phyloP scores from a whole-genome alignment of 2,888 invertebrate species.

The Tiliacea citrago region DNA sequence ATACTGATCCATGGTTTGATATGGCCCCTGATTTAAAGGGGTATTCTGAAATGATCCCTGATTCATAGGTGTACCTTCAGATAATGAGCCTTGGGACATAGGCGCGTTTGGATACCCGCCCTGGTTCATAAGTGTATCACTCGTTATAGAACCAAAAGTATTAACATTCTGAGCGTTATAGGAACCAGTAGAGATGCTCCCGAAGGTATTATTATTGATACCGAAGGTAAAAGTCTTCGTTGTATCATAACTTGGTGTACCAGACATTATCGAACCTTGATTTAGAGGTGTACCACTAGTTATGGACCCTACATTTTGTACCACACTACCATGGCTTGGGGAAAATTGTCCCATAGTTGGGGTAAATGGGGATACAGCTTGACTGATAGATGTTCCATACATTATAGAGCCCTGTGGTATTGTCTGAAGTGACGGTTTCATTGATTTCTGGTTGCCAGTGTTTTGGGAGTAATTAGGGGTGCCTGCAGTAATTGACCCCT shows the following conservation, averaged over 20 bases:
- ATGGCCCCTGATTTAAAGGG: slow-evolving; percentile 31
- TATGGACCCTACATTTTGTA: slow-evolving; percentile 69
- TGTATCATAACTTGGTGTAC: slow-evolving; percentile 66
- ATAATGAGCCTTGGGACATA: slow-evolving; percentile 36
- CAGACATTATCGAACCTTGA: slow-evolving; percentile 69
- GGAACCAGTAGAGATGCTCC: slow-evolving; percentile 20
- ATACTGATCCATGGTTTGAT: slow-evolving; percentile 40
- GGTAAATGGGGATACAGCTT: slow-evolving; percentile 66
- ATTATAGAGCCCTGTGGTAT: slow-evolving; percentile 81
- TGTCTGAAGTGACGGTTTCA: slow-evolving; percentile 82
- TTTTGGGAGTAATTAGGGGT: slow-evolving; percentile 75
- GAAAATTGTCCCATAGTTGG: slow-evolving; percentile 65
- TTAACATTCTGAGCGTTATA: slow-evolving; percentile 31
- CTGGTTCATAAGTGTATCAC: slow-evolving; percentile 60
- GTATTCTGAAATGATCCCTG: slow-evolving; percentile 32
- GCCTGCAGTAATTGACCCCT: slow-evolving; percentile 71
- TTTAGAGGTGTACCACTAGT: slow-evolving; percentile 65
- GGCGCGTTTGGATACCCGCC: slow-evolving; percentile 33
- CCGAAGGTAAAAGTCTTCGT: slow-evolving; percentile 58
- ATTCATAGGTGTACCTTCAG: slow-evolving; percentile 28
- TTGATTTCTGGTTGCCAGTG: slow-evolving; percentile 70
- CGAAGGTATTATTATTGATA: slow-evolving; percentile 24
- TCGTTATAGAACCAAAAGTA: slow-evolving; percentile 66
- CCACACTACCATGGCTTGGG: slow-evolving; percentile 64
- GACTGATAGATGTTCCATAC: slow-evolving; percentile 64